A percentile compares a stretch with the other conserved stretches of the same genome.
Evolutionary conservation across 2,113 vertebrate species (phyloP).

Genomic region (Callithrix jacchus): DNA sequence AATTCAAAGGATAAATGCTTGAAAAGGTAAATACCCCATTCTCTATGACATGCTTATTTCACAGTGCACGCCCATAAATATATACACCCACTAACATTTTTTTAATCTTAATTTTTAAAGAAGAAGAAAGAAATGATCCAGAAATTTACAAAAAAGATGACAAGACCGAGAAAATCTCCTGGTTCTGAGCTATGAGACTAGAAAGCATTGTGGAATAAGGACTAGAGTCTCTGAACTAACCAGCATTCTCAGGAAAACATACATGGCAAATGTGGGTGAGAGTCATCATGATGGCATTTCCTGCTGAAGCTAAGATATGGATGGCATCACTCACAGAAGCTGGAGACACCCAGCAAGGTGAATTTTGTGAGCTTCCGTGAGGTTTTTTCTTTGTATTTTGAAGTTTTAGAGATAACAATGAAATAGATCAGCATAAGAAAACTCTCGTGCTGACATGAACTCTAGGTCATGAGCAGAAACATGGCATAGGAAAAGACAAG

Average conservation of each 20-base stretch:
- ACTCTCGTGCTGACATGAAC: neutral
- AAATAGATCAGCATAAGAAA: neutral
- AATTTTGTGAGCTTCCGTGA: neutral
- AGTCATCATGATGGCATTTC: neutral
- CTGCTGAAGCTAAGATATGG: neutral
- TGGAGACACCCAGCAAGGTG: neutral
- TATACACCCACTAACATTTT: too few relatives aligned
- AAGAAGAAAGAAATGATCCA: too few relatives aligned
- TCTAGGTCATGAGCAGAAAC: neutral
- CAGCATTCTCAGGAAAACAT: neutral
- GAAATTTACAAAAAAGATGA: neutral
- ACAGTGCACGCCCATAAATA: too few relatives aligned
- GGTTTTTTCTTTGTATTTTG: neutral
- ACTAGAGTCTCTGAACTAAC: neutral
- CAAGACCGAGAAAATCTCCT: neutral
- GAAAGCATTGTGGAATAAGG: neutral
- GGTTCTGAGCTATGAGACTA: neutral
- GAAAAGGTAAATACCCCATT: too few relatives aligned
- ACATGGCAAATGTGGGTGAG: fast-evolving
- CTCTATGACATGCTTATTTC: too few relatives aligned
- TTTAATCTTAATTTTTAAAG: too few relatives aligned
- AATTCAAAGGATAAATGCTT: too few relatives aligned
- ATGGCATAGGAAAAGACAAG: neutral
- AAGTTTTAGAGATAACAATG: neutral
- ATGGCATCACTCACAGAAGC: neutral